Percentiles rank a stretch among this genome's conserved stretches.
Conservation (phyloP, 2,113 vertebrate genomes). For the Potamarius usumacintae region DNA sequence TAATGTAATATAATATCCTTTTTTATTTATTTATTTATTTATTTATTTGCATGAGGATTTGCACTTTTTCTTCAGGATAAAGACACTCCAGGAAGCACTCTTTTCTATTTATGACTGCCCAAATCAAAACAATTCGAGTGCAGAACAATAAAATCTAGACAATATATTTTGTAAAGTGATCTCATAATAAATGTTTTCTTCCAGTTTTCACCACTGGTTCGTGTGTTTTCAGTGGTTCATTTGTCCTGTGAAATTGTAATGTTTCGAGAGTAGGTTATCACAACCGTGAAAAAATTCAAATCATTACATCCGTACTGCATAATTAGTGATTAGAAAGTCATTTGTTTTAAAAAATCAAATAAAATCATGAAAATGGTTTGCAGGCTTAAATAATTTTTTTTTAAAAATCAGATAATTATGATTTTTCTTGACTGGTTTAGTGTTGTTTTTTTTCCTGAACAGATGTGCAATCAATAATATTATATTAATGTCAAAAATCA, state of each 20-base stretch:
- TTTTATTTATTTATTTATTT: no score
- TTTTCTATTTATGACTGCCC: not conserved
- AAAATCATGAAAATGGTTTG: not conserved
- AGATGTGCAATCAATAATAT: not conserved
- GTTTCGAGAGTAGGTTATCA: not conserved
- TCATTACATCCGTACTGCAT: not conserved
- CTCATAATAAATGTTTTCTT: not conserved
- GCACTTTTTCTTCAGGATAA: not conserved
- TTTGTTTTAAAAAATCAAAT: not conserved
- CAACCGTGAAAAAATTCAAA: not conserved
- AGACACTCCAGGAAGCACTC: not conserved
- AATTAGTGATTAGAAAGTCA: not conserved
- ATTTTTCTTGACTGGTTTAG: not conserved
- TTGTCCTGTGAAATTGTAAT: not conserved
- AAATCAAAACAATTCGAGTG: not conserved
- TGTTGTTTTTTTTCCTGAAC: no score
- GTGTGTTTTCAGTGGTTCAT: not conserved
- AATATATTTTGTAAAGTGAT: not conserved
- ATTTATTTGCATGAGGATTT: no score
- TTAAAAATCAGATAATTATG: not conserved
- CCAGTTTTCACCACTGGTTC: not conserved
- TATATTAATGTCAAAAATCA: no score
- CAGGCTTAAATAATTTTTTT: not conserved
- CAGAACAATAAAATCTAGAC: not conserved
- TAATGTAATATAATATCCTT: not conserved